Evolutionary conservation across 2,888 invertebrate species (phyloP), one percentile per base, ranked within the genome.

Genomic region (Nomada goodeniana): DNA sequence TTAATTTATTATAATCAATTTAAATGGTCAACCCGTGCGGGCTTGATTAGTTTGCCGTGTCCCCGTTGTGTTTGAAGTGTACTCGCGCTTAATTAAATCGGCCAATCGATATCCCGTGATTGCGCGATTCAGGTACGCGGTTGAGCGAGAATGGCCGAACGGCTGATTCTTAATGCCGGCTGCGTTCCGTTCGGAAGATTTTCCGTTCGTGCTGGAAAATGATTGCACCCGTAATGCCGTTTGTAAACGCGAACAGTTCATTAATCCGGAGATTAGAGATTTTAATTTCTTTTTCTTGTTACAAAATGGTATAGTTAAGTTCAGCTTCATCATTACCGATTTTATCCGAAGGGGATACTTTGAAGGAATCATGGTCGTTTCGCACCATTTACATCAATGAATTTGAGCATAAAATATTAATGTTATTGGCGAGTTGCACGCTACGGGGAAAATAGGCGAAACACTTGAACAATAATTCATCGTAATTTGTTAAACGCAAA

Each of bases 1-100:
- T 80, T 82, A 82, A 82, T 82, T 82, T 75, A 80, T 80, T 75
- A 63, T 75, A 71, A 68, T 75, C 71, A 63, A 80, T 80, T 82
- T 67, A 68, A 82, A 75, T 71, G 75, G 63, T 63, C 61, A 67
- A 52, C 23, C 23, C 23, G 52, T 47, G 9, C 60, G 13, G 52
- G 53, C 59, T 67, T 81, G 64, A 81, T 82, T 75, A 71, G 78
- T 80, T 75, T 75, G 75, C 59, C 11, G 52, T 63, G 65, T 42
- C 11, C 18, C 44, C 36, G 67, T 67, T 82, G 70, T 82, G 75
- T 80, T 80, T 82, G 80, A 67, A 75, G 55, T 80, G 70, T 67
- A 70, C 67, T 71, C 80, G 65, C 53, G 80, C 70, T 63, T 80
- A 78, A 82, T 82, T 80, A 80, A 67, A 81, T 80, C 65, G 61